phyloP scores from a whole-genome alignment of 2,113 vertebrate species.

The Monarcha castaneiventris region DNA sequence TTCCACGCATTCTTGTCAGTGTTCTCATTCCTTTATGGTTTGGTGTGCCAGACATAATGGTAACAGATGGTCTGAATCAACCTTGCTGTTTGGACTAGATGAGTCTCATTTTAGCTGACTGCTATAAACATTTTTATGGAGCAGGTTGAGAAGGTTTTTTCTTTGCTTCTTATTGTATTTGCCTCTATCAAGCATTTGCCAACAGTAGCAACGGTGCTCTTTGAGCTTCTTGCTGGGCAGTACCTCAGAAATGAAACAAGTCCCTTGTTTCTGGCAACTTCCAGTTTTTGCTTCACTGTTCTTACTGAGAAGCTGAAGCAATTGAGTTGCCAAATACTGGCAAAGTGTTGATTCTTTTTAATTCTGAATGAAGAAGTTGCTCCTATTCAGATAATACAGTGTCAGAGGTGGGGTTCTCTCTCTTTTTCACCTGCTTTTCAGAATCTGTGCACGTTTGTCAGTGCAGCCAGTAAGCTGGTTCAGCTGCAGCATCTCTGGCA shows the following conservation, averaged over 20 bases:
- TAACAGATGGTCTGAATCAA: slow-evolving; percentile 56
- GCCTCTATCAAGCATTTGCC: neutral
- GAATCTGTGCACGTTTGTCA: slow-evolving; percentile 88
- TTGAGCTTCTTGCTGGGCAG: neutral
- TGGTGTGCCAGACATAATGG: slow-evolving; percentile 25
- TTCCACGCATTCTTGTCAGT: slow-evolving; percentile 40
- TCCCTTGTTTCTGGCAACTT: neutral
- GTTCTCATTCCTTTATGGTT: slow-evolving; percentile 36
- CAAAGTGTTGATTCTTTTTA: rapidly evolving
- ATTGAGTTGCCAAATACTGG: neutral
- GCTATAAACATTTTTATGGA: neutral
- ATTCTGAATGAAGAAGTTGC: neutral
- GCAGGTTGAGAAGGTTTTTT: neutral
- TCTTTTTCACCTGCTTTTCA: slow-evolving; percentile 50
- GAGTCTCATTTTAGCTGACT: neutral
- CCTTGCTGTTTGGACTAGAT: slow-evolving; percentile 42
- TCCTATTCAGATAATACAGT: neutral
- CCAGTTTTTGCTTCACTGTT: neutral
- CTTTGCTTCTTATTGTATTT: neutral
- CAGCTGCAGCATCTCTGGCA: slow-evolving; percentile 89
- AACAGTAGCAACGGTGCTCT: neutral
- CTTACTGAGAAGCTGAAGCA: neutral
- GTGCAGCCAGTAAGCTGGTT: slow-evolving; percentile 85
- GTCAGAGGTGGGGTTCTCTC: neutral
- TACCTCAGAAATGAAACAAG: neutral